Percentiles rank a stretch among this genome's conserved stretches.
Evolutionary conservation across 1,140 invertebrate genomes (phyloP).

Genomic region (Drosophila kikkawai): DNA sequence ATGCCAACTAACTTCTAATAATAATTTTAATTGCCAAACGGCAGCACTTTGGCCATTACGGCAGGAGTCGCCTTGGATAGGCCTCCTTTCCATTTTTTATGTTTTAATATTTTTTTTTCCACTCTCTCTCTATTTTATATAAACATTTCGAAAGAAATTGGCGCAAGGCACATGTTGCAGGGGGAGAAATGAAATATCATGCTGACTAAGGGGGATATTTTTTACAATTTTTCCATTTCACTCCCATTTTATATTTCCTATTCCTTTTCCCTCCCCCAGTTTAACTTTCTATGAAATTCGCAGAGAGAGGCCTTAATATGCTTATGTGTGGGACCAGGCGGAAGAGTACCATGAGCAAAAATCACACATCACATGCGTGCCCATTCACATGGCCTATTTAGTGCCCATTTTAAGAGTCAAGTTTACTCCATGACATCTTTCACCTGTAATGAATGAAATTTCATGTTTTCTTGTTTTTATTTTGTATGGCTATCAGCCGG

Average conservation of each 20-base stretch:
- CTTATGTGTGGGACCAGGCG: constrained; percentile 43
- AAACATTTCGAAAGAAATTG: constrained; percentile 58
- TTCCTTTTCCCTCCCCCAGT: background rate
- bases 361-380: constrained; percentile 30
- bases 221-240: constrained; percentile 46
- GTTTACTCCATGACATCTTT: constrained; percentile 11
- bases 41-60: constrained; percentile 57
- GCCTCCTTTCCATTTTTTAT: constrained; percentile 7
- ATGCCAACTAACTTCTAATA: constrained; percentile 81
- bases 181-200: constrained; percentile 60
- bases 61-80: constrained; percentile 6
- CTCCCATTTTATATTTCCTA: constrained; percentile 29
- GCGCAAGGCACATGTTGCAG: constrained; percentile 51
- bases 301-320: constrained; percentile 40
- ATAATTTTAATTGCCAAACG: constrained; percentile 83
- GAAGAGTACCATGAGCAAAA: constrained; percentile 29
- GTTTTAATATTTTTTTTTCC: constrained; percentile 37
- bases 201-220: constrained; percentile 69
- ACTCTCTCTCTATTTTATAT: constrained; percentile 32
- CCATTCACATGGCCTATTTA: constrained; percentile 10
- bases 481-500: background rate
- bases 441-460: constrained; percentile 26
- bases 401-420: background rate
- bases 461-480: background rate
- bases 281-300: constrained; percentile 50